Percentiles rank a stretch among this genome's conserved stretches.
phyloP scores from a whole-genome alignment of 1,140 invertebrate genomes.

The Euwallacea fornicatus region DNA sequence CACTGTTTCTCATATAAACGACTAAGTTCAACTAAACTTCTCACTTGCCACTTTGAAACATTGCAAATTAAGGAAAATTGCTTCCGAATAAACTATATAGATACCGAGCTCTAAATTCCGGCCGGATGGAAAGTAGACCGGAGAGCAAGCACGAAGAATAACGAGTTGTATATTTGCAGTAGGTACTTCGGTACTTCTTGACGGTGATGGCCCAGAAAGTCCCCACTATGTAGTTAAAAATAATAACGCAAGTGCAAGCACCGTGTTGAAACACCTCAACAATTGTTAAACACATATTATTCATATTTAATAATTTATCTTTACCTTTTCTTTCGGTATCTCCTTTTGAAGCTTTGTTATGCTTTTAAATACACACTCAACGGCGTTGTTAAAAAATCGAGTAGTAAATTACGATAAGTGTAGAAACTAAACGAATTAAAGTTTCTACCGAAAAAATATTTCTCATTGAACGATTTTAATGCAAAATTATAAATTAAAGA shows the following conservation, averaged over 20 bases:
- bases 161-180: background rate
- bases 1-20: constrained; percentile 11
- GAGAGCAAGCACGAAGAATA: background rate
- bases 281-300: constrained; percentile 1
- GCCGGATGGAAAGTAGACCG: background rate
- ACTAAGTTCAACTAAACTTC: background rate
- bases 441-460: too few relatives aligned
- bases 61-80: background rate
- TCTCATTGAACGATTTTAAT: too few relatives aligned
- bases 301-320: background rate
- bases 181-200: background rate
- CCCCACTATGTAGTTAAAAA: constrained; percentile 1
- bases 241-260: background rate
- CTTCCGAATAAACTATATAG: background rate
- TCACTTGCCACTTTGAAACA: constrained; percentile 1
- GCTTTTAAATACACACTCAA: too few relatives aligned
- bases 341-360: too few relatives aligned
- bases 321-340: too few relatives aligned
- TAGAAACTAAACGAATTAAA: too few relatives aligned
- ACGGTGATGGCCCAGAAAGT: background rate
- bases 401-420: too few relatives aligned
- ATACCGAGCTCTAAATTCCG: background rate
- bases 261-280: constrained; percentile 1
- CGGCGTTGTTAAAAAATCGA: too few relatives aligned
- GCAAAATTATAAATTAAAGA: too few relatives aligned